phyloP scores from a whole-genome alignment of 2,888 invertebrate genomes.

The Pogonocherus hispidulus region DNA sequence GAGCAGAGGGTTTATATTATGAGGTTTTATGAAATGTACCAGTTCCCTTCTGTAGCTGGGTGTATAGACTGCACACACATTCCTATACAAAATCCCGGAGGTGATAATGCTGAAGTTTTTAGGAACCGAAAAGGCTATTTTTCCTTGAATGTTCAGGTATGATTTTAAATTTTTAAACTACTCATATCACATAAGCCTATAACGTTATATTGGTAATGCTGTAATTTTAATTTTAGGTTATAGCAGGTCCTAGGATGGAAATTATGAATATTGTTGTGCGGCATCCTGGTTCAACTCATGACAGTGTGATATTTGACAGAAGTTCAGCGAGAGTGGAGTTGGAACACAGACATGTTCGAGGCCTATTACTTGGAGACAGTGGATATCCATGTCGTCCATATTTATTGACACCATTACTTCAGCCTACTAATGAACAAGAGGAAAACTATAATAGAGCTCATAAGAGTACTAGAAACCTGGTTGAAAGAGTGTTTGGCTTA shows the following conservation, averaged over 20 bases:
- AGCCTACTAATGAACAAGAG: background rate
- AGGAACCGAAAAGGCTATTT: background rate
- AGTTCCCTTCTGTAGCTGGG: background rate
- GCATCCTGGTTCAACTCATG: conserved; percentile 38
- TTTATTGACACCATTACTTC: conserved; percentile 1
- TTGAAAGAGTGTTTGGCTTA: conserved; percentile 49
- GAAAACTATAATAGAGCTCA: conserved; percentile 6
- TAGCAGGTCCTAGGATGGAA: conserved; percentile 20
- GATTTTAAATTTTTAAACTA: too few relatives aligned
- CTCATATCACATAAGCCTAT: too few relatives aligned
- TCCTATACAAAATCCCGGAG: background rate
- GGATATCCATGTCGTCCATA: conserved; percentile 7
- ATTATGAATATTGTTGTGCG: conserved; percentile 38
- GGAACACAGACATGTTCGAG: background rate
- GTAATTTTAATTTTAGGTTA: background rate
- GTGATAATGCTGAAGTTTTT: background rate
- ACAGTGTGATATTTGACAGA: conserved; percentile 34
- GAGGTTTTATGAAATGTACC: background rate
- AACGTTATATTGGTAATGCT: too few relatives aligned
- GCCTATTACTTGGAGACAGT: background rate
- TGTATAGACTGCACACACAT: background rate
- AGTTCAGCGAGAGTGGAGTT: background rate
- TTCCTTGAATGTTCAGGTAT: too few relatives aligned
- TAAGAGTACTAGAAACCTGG: conserved; percentile 52
- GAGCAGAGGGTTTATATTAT: background rate